Evolutionary conservation across 2,888 invertebrate genomes (phyloP).

Genomic region (Crossocerus cetratus): DNA sequence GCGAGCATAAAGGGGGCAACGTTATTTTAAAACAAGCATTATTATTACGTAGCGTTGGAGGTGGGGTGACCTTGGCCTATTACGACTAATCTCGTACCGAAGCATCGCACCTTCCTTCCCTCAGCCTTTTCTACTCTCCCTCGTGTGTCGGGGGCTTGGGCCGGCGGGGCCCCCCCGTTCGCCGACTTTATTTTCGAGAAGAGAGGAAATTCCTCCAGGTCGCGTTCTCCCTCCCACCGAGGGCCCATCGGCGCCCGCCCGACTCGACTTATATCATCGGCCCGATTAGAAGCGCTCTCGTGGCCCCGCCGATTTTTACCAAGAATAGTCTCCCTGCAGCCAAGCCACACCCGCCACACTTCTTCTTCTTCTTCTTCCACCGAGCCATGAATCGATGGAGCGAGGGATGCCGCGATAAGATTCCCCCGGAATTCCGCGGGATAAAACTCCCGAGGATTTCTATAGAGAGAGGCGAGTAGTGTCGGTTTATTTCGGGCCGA

Average conservation of each 20-base stretch:
- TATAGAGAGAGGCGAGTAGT: constrained; percentile 37
- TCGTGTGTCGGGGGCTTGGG: not conserved
- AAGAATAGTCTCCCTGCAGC: not conserved
- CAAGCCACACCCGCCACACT: not conserved
- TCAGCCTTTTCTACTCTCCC: constrained; percentile 10
- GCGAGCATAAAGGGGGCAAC: constrained; percentile 8
- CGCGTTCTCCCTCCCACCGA: not conserved
- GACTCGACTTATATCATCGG: not conserved
- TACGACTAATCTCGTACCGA: constrained; percentile 28
- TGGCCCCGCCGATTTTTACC: not conserved
- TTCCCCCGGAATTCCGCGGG: no score
- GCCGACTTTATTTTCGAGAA: constrained; percentile 2
- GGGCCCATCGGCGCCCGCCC: no score
- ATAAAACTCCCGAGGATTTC: constrained; percentile 36
- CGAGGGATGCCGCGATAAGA: constrained; percentile 28
- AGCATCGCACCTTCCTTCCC: constrained; percentile 2
- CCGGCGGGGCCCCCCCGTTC: not conserved
- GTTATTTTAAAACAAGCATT: constrained; percentile 61
- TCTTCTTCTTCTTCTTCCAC: no score
- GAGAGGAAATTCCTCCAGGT: not conserved
- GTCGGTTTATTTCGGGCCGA: constrained; percentile 52
- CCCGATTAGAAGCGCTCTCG: not conserved
- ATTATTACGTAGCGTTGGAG: constrained; percentile 41
- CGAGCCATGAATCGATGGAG: no score
- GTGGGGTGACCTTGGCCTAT: constrained; percentile 57